Conservation (phyloP, 2,888 invertebrate genomes). For the Drosophila maculinotata region DNA sequence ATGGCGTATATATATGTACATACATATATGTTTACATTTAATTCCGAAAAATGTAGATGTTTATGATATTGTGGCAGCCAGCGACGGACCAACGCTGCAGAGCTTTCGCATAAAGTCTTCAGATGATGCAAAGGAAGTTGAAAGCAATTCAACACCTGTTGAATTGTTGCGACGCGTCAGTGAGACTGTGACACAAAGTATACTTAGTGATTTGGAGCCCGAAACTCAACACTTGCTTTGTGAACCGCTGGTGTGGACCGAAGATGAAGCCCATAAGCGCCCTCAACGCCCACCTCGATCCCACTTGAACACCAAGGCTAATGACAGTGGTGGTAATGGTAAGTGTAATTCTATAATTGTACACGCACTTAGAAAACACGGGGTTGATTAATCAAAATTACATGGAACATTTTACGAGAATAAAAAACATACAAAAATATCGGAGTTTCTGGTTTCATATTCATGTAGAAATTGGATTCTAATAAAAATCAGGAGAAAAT, state of each 20-base stretch:
- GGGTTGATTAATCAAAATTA: too few relatives aligned
- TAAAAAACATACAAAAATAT: too few relatives aligned
- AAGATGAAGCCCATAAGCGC: slow-evolving; percentile 15
- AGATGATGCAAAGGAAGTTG: slow-evolving; percentile 21
- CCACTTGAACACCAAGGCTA: slow-evolving; percentile 20
- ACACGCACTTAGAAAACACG: too few relatives aligned
- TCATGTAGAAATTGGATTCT: too few relatives aligned
- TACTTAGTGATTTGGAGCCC: slow-evolving; percentile 51
- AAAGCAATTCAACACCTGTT: slow-evolving; percentile 41
- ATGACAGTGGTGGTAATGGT: slow-evolving; percentile 34
- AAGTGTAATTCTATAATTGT: slow-evolving; percentile 24
- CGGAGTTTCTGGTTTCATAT: too few relatives aligned
- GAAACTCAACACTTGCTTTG: slow-evolving; percentile 60
- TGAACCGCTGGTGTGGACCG: neutral
- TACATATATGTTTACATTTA: neutral
- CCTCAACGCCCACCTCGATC: slow-evolving; percentile 54
- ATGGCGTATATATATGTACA: neutral
- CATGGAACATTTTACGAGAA: too few relatives aligned
- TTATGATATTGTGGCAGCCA: slow-evolving; percentile 47
- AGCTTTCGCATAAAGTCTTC: slow-evolving; percentile 36
- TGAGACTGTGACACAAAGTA: slow-evolving; percentile 59
- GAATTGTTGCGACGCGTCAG: slow-evolving; percentile 60
- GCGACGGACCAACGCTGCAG: slow-evolving; percentile 49
- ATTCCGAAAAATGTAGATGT: slow-evolving; percentile 2
- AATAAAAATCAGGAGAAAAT: too few relatives aligned